phyloP scores from a whole-genome alignment of 1,140 invertebrate genomes.

The Sminthurides bifidus region DNA sequence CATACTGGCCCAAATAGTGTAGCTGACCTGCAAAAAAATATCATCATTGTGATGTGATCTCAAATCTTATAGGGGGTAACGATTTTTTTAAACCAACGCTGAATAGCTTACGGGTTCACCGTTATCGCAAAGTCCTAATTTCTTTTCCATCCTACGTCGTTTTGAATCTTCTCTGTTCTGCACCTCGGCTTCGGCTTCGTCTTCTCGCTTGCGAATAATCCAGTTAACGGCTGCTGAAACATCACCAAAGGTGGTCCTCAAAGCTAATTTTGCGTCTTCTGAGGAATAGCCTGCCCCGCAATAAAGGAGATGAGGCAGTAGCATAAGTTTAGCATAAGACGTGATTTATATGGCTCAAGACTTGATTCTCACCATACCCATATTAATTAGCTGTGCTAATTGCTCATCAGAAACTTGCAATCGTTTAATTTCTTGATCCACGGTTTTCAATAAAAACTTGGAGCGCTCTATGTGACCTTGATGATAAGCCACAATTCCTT shows the following conservation, averaged over 20 bases:
- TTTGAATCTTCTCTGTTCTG: conserved; percentile 42
- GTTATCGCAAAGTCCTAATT: conserved; percentile 40
- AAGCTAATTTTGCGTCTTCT: conserved; percentile 49
- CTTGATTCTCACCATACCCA: conserved; percentile 37
- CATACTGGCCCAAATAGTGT: conserved; percentile 44
- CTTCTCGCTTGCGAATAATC: conserved; percentile 46
- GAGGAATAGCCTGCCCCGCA: conserved; percentile 46
- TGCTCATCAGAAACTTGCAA: conserved; percentile 50
- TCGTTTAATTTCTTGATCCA: conserved; percentile 46
- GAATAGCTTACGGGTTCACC: conserved; percentile 34
- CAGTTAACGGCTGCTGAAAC: conserved; percentile 49
- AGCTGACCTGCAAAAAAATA: conserved; percentile 39
- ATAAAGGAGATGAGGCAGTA: background rate
- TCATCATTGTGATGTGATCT: background rate
- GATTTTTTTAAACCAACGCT: conserved; percentile 4
- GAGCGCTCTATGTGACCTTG: conserved; percentile 52
- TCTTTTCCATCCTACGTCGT: conserved; percentile 40
- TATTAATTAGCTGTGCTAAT: conserved; percentile 43
- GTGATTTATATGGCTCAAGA: background rate
- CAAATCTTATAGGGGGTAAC: too few relatives aligned
- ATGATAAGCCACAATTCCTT: conserved; percentile 63
- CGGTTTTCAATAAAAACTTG: conserved; percentile 43
- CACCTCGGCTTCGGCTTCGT: conserved; percentile 41
- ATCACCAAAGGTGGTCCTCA: conserved; percentile 49
- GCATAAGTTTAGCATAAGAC: background rate